Evolutionary conservation across 2,113 vertebrate genomes (phyloP), one percentile per base, ranked within the genome.

Genomic region (Eleginops maclovinus): DNA sequence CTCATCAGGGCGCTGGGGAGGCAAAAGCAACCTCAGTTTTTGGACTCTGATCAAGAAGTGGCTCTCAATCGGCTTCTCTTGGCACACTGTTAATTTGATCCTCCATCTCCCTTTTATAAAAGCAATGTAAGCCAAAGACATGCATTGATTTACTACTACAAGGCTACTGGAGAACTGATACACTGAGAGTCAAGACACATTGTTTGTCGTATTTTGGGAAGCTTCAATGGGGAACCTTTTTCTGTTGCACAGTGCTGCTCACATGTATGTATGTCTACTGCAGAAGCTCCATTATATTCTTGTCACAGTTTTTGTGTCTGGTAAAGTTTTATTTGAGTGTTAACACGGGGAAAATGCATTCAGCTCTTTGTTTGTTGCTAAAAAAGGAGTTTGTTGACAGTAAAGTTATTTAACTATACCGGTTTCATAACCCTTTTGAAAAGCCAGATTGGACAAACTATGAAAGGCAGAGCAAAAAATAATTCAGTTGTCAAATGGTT

Each of bases 41-140:
- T 89, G 88, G 90, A 88, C 84, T 26, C 65, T 56, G 82, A 87
- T 89, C 78, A 85, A 85, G 81, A 16, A 81, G 50, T 68, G 79
- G 69, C 68, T 83, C 64, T 81, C 47, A 41, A 64, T 72, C 19
- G 26, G 17, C 72, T 84, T 54, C 43, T 73, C 26, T 73, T 82
- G 53, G 67, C 73, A 76, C 53, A 22, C 7, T 59, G 61, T 83
- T 90, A 78, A 79, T 86, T 81, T 77, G 54, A 80, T 83, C 66
- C 43, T 19, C 53, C 31, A 31, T 75, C 63, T 85, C 36, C 59
- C 14, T 79, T n/a, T 36, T 67, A 24, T 83, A 65, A 74, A 75
- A 73, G 65, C 79, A 53, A 47, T 61, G 68, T 46, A 69, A 83
- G 53, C 58, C 61, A 40, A 14, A 53, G 82, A 56, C 21, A 0